Conservation (phyloP, 2,888 invertebrate species). For the Hydropsyche betteni region DNA sequence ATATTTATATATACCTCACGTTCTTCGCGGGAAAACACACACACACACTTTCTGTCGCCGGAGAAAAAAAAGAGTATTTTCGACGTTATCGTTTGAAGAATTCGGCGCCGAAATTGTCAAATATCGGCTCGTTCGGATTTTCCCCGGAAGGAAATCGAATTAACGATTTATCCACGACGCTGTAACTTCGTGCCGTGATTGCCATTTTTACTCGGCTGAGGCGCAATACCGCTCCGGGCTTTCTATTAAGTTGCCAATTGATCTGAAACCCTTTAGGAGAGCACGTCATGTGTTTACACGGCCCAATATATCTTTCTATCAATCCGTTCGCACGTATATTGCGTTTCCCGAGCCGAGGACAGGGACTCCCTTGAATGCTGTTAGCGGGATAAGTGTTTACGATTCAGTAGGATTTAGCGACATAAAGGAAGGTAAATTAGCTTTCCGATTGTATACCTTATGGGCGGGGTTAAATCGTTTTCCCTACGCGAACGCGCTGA, state of each 20-base stretch:
- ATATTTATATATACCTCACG: constrained; percentile 14
- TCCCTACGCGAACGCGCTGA: neutral
- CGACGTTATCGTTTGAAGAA: neutral
- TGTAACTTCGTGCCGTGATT: constrained; percentile 7
- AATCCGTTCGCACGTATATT: constrained; percentile 9
- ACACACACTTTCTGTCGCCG: neutral
- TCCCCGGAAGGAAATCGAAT: constrained; percentile 2
- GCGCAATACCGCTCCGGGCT: constrained; percentile 22
- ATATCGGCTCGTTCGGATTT: neutral
- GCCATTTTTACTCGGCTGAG: constrained; percentile 23
- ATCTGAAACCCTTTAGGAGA: constrained; percentile 25
- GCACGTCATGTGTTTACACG: constrained; percentile 34
- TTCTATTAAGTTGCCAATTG: constrained; percentile 39
- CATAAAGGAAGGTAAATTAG: constrained; percentile 37
- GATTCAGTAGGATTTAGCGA: constrained; percentile 34
- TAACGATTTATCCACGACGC: constrained; percentile 4
- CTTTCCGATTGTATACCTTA: constrained; percentile 30
- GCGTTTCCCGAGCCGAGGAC: constrained; percentile 4
- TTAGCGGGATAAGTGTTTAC: constrained; percentile 34
- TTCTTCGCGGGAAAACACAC: constrained; percentile 6
- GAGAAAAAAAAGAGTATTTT: neutral
- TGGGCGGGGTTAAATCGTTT: constrained; percentile 37
- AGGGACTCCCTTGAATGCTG: constrained; percentile 17
- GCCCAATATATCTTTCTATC: constrained; percentile 38
- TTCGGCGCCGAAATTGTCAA: no score